phyloP scores from a whole-genome alignment of 2,113 vertebrate genomes.

The Bombycilla garrulus region DNA sequence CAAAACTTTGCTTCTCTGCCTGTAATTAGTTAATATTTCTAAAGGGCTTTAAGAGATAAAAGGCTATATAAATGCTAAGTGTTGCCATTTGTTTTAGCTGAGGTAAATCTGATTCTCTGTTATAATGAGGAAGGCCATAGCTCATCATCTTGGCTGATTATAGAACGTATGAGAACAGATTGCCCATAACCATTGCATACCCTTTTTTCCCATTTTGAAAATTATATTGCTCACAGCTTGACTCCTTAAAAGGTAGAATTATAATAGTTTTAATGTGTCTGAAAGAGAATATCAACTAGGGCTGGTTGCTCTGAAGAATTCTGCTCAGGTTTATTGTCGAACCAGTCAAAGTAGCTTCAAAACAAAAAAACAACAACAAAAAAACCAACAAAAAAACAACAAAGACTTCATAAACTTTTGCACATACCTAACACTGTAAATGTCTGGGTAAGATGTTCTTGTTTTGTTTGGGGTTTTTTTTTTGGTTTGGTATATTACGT shows the following conservation, averaged over 20 bases:
- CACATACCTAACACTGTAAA: background rate
- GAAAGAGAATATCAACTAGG: conserved; percentile 22
- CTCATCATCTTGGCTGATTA: conserved; percentile 52
- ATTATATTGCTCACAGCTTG: conserved; percentile 64
- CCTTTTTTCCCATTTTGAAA: conserved; percentile 36
- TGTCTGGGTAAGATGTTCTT: background rate
- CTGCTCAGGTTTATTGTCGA: background rate
- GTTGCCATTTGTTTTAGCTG: conserved; percentile 14
- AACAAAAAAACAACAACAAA: background rate
- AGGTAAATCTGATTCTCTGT: conserved; percentile 45
- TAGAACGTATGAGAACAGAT: conserved; percentile 37
- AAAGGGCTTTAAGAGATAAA: background rate
- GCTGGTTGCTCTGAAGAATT: background rate
- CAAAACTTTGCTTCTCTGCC: background rate
- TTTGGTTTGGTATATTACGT: accelerated
- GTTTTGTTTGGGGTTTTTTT: background rate
- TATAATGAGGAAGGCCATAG: conserved; percentile 25
- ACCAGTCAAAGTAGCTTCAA: background rate
- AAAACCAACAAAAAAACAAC: background rate
- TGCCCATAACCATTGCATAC: conserved; percentile 47
- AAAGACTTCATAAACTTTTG: background rate
- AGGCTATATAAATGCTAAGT: conserved; percentile 41
- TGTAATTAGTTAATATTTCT: conserved; percentile 48
- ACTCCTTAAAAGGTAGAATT: conserved; percentile 44
- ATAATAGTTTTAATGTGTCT: background rate